Percentiles rank a stretch among this genome's conserved stretches.
Conservation (phyloP, 2,797 vertebrate species). For the Florisuga fusca region DNA sequence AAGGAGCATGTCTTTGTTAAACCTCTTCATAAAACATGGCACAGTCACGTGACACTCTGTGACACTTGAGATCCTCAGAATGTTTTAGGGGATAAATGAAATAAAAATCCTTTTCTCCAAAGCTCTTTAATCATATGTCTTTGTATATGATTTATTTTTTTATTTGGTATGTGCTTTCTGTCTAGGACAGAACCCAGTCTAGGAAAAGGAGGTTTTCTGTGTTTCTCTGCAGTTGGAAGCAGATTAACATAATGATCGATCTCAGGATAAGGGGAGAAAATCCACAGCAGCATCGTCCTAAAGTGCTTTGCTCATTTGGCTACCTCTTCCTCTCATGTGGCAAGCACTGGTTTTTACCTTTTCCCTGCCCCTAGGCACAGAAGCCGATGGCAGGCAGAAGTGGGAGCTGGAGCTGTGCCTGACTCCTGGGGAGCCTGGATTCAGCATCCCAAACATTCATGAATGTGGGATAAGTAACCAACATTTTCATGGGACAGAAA, state of each 20-base stretch:
- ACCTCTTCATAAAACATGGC: not conserved
- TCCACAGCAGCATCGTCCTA: not conserved
- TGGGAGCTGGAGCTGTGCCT: not conserved
- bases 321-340: not conserved
- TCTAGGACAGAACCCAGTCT: not conserved
- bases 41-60: not conserved
- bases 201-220: not conserved
- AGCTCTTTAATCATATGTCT: not conserved
- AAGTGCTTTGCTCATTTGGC: not conserved
- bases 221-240: not conserved
- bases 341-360: not conserved
- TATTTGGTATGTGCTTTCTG: not conserved
- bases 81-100: not conserved
- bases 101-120: not conserved
- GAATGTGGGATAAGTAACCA: rapidly evolving
- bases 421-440: not conserved
- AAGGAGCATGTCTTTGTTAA: not conserved
- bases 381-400: rapidly evolving
- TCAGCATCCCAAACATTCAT: not conserved
- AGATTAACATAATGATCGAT: not conserved
- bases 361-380: rapidly evolving
- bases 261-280: not conserved
- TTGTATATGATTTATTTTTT: not conserved
- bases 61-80: not conserved
- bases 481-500: not conserved